Percentiles rank a stretch among this genome's conserved stretches.
Evolutionary conservation across 2,113 vertebrate species (phyloP).

Genomic region (Laticauda laticaudata): DNA sequence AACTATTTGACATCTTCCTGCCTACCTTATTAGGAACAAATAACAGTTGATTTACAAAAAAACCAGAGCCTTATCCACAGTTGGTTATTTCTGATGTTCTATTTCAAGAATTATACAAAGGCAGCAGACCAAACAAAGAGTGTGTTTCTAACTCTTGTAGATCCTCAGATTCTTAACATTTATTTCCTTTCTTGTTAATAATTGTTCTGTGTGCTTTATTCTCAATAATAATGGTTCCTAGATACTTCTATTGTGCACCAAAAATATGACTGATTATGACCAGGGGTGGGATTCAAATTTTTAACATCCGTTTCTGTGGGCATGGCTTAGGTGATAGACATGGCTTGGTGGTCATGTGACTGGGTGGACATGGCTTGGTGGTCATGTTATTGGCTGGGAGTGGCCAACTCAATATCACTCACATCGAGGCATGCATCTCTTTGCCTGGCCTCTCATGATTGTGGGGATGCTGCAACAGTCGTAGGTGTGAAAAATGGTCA

Average conservation of each 20-base stretch:
- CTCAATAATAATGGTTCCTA: background rate
- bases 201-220: background rate
- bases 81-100: background rate
- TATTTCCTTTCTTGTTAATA: background rate
- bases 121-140: background rate
- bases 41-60: background rate
- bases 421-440: no score
- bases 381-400: no score
- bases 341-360: no score
- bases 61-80: background rate
- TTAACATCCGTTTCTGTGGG: no score
- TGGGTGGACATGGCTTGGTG: no score
- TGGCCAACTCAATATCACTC: no score
- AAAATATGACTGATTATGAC: background rate
- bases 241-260: background rate
- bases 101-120: background rate
- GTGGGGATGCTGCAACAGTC: no score
- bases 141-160: background rate
- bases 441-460: no score
- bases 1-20: background rate
- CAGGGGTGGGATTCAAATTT: no score
- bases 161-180: background rate
- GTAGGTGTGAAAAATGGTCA: no score
- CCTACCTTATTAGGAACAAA: background rate
- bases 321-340: no score